Percentiles rank a stretch among this genome's conserved stretches.
Evolutionary conservation across 2,888 invertebrate species (phyloP).

Genomic region (Acronicta psi): DNA sequence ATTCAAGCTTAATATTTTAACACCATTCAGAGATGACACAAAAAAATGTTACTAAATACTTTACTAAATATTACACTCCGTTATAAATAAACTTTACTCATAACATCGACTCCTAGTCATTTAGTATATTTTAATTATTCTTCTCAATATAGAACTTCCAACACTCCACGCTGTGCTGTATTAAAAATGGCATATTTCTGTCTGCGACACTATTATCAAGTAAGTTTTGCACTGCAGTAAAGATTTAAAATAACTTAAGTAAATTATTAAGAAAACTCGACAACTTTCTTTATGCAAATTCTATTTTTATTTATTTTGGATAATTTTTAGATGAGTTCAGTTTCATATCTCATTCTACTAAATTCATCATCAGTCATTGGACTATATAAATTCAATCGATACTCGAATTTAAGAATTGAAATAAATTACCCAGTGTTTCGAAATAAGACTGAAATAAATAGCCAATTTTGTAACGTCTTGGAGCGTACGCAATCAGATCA

Average conservation of each 20-base stretch:
- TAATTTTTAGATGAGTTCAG: too few relatives aligned
- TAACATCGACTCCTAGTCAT: neutral
- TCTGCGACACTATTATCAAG: neutral
- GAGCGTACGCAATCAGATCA: conserved; percentile 27
- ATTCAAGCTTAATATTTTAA: too few relatives aligned
- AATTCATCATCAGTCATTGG: too few relatives aligned
- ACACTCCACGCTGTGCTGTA: neutral
- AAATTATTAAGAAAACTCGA: neutral
- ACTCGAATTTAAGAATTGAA: conserved; percentile 5
- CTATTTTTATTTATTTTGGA: too few relatives aligned
- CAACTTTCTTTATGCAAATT: too few relatives aligned
- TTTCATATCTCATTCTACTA: too few relatives aligned
- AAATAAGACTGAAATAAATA: conserved; percentile 42
- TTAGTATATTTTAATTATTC: neutral
- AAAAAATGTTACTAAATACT: too few relatives aligned
- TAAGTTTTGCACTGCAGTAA: neutral
- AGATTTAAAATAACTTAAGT: too few relatives aligned
- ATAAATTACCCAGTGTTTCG: conserved; percentile 28
- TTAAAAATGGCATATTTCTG: neutral
- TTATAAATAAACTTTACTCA: neutral
- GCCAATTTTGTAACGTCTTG: conserved; percentile 34
- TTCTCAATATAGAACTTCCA: neutral
- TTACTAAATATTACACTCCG: too few relatives aligned
- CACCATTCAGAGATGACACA: too few relatives aligned
- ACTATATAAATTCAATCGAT: neutral